Base-by-base conservation (phyloP, 2,888 invertebrate genomes). In the Polymixis flavicincta region DNA sequence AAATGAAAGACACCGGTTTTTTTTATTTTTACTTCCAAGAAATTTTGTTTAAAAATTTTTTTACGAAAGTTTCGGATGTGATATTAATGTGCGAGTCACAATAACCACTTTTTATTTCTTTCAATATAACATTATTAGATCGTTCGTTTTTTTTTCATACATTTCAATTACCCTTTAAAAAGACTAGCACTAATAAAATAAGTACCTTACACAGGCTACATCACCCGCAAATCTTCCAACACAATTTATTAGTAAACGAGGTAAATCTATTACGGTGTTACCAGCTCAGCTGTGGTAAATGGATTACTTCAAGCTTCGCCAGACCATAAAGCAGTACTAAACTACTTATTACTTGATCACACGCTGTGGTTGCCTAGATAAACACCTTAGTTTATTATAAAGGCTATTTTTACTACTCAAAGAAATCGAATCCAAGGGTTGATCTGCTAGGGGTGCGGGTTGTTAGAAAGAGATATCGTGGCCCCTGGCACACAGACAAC, bases 261-360 rank as follows among this genome's bases (percentile, higher is more conserved):
- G 72, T 79, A 79, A 82, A 83, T 83, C 74, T 82, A 82, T 82
- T 79, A 83, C 72, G 82, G 80, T 76, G 82, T 79, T 71, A 70
- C 80, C 50, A 76, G 71, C 83, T 76, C 80, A 69, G 80, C 83
- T 83, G 72, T 72, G 80, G 83, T 76, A 83, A 83, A 83, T 83
- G 76, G 83, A 83, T 83, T 83, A 83, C 83, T 76, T 79, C 73
- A 79, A 60, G 83, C 83, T 83, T 79, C 75, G 73, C 82, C 61
- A 71, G 83, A 76, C 83, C 61, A 74, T 83, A 76, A 79, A 83
- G 73, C 57, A 63, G 74, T 67, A 76, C 71, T 79, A 76, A 83
- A 71, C 64, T 71, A 73, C 80, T 83, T 83, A 83, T 79, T 83
- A 76, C 68, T 73, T 54, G 76, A 83, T 82, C 82, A 81, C 73